Evolutionary conservation across 2,888 invertebrate genomes (phyloP).

Genomic region (Tromatobia lineatoria): DNA sequence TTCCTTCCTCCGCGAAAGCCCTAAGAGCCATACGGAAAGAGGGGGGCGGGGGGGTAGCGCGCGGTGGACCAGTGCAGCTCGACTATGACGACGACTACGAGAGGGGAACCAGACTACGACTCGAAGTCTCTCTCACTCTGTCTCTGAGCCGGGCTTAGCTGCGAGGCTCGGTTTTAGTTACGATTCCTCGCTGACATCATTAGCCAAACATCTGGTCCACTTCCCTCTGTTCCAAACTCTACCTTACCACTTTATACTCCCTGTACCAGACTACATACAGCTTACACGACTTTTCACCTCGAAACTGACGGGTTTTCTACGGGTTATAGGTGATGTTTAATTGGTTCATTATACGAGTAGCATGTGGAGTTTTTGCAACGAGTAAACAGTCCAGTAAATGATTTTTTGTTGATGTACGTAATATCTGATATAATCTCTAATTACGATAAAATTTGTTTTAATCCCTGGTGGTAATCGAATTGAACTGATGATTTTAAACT

Average conservation of each 20-base stretch:
- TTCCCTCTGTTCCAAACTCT: conserved; percentile 66
- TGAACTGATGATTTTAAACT: neutral
- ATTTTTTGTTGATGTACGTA: neutral
- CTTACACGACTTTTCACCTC: neutral
- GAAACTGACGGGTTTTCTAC: conserved; percentile 5
- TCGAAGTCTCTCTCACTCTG: neutral
- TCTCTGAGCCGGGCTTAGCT: conserved; percentile 69
- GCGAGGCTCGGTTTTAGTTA: conserved; percentile 82
- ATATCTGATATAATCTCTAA: neutral
- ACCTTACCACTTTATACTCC: conserved; percentile 25
- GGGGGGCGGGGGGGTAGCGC: conserved; percentile 44
- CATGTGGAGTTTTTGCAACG: neutral
- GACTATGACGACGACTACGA: conserved; percentile 66
- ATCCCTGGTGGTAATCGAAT: neutral
- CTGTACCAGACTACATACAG: conserved; percentile 13
- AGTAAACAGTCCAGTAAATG: neutral
- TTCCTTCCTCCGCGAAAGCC: conserved; percentile 63
- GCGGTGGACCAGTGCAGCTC: conserved; percentile 64
- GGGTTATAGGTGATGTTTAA: neutral
- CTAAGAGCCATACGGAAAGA: conserved; percentile 48
- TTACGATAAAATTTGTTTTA: neutral
- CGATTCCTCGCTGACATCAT: conserved; percentile 85
- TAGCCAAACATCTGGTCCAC: conserved; percentile 85
- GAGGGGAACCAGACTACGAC: conserved; percentile 54
- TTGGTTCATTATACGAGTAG: neutral